These are phyloP conservation scores for Zaprionus kolodkinae DNA, from an alignment of 1,140 invertebrate genomes.

Conservation along the genomic window DNA sequence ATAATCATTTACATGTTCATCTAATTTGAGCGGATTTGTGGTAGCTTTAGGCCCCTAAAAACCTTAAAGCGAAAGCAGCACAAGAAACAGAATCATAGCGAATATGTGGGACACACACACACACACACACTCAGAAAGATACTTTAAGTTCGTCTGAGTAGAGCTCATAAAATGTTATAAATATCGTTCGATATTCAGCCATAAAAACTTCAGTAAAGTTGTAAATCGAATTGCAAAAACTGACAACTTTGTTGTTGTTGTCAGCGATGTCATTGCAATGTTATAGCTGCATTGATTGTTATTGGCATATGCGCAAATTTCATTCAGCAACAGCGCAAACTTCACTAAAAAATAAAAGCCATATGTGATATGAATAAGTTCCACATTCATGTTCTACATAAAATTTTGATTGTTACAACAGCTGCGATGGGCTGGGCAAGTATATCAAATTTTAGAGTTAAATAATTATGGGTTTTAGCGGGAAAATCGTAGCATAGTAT, in stretches of 20 bases:
- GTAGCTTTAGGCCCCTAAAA: slow-evolving; percentile 8
- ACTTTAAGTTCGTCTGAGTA: slow-evolving; percentile 37
- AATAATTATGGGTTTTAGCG: not conserved
- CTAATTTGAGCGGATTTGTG: slow-evolving; percentile 66
- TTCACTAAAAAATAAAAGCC: slow-evolving; percentile 31
- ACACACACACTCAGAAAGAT: not conserved
- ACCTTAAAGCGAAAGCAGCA: slow-evolving; percentile 39
- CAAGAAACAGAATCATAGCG: slow-evolving; percentile 35
- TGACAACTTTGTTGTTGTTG: slow-evolving; percentile 53
- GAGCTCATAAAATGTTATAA: slow-evolving; percentile 33
- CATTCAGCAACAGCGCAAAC: slow-evolving; percentile 57
- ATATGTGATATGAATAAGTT: not conserved
- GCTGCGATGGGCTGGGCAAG: slow-evolving; percentile 3
- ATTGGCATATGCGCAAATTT: slow-evolving; percentile 74
- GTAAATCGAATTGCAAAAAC: slow-evolving; percentile 58
- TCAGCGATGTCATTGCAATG: slow-evolving; percentile 63
- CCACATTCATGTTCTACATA: slow-evolving; percentile 13
- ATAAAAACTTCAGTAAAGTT: slow-evolving; percentile 65
- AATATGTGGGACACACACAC: slow-evolving; percentile 46
- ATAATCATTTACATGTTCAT: slow-evolving; percentile 80
- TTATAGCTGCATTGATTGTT: slow-evolving; percentile 78
- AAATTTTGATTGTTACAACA: slow-evolving; percentile 30
- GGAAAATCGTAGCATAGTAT: not conserved
- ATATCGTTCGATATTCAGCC: slow-evolving; percentile 43
- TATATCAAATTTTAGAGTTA: slow-evolving; percentile 4